These are phyloP conservation scores for Malthinus flaveolus DNA, from an alignment of 2,888 invertebrate genomes.

Conservation along the genomic window DNA sequence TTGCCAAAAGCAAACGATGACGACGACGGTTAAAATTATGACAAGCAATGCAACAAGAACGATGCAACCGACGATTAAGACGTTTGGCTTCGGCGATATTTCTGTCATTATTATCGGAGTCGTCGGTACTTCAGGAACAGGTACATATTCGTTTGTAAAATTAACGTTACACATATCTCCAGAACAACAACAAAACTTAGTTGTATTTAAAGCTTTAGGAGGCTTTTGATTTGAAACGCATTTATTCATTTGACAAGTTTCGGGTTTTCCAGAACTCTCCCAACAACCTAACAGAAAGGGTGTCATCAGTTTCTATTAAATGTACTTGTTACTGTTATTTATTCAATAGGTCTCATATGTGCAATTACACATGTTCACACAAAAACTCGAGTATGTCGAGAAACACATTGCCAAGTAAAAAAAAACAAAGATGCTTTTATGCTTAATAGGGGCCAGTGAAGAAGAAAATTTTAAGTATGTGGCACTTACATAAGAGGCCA, in stretches of 20 bases:
- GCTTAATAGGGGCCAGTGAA: background rate
- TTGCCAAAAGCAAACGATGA: slow-evolving; percentile 50
- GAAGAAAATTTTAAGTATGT: too few species aligned
- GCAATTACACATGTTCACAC: background rate
- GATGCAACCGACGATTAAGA: slow-evolving; percentile 41
- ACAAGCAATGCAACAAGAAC: slow-evolving; percentile 25
- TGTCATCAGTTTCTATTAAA: background rate
- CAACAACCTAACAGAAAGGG: slow-evolving; percentile 57
- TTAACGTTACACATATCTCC: slow-evolving; percentile 78
- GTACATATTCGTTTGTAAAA: slow-evolving; percentile 55
- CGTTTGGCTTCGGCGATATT: slow-evolving; percentile 35
- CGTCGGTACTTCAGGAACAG: slow-evolving; percentile 42
- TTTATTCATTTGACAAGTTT: slow-evolving; percentile 58
- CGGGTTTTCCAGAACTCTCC: slow-evolving; percentile 59
- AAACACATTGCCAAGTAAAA: background rate
- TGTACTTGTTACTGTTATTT: background rate
- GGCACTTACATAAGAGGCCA: too few species aligned
- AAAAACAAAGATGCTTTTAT: background rate
- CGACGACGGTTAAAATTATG: slow-evolving; percentile 20
- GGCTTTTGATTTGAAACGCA: slow-evolving; percentile 64
- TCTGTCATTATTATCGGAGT: slow-evolving; percentile 31
- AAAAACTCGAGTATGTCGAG: slow-evolving; percentile 3
- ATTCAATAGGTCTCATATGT: background rate
- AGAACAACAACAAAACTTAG: slow-evolving; percentile 83
- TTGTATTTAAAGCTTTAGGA: slow-evolving; percentile 62